Base-by-base conservation (phyloP, 2,113 vertebrate genomes). In the Trogon surrucura region DNA sequence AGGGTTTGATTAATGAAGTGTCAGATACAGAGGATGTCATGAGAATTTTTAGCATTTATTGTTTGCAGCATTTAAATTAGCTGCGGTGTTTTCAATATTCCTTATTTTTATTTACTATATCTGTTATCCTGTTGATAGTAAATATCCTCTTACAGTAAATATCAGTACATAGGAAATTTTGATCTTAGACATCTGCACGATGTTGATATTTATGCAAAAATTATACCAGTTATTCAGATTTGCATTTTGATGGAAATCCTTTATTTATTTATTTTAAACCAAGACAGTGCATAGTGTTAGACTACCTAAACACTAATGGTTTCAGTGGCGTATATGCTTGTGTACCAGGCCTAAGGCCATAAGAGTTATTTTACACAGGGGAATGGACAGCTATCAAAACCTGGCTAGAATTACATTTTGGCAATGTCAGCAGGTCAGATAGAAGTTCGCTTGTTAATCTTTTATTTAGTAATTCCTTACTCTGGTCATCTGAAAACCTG, bases 1-100 rank as follows among this genome's bases (percentile, higher is more conserved):
- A 72, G 57, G 25, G 17, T 94, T 94, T 95, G 94, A 97, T 97
- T 96, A 97, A 95, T 96, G 89, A 97, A 85, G 62, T 96, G 85
- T 95, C 95, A 96, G 58, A 81, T 58, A 85, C 41, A 85, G 87
- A 88, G 79, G 64, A 73, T 91, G 71, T 90, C 64, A 78, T 80
- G 38, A 91, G 67, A 91, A 85, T 93, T 80, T 36, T 85, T 85
- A 60, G 58, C 17, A 38, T 85, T 94, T 92, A 74, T 94, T 94
- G 78, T 96, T 94, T 90, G 67, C 51, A 88, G 67, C 72, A 73
- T 87, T 90, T 75, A 90, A 95, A 93, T 90, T 91, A 91, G 20
- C 64, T 65, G 23, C 38, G 47, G 4, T 85, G 79, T 73, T 93
- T 91, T 71, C 62, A 58, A 8, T 77, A 48, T 77, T 91, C 41